Base-by-base conservation (phyloP, 2,797 vertebrate genomes). In the Myioborus miniatus region DNA sequence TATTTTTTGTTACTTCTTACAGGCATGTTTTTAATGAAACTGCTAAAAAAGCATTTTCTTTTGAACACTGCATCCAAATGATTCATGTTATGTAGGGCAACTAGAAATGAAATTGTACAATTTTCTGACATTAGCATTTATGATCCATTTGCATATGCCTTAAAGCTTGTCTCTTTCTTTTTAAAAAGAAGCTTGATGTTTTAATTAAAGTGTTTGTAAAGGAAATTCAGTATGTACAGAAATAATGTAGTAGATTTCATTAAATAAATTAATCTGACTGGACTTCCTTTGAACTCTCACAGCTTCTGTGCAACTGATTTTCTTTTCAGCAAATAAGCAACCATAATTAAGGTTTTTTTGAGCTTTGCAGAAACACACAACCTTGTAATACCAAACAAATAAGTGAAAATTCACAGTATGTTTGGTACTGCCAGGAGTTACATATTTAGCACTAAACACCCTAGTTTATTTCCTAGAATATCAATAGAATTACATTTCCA, bases 151-250 rank as follows among this genome's bases (percentile, higher is more conserved):
- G 37, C 78, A 85, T 64, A 93, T 87, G 32, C 34, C 70, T 93
- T 70, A 83, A 75, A 91, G 30, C 27, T 71, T 80, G 41, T 58
- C 36, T 82, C n/a, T 47, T 44, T 71, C 12, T 65, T 59, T 77
- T 59, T 15, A 30, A 77, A 74, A 60, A 50, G 58, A 75, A 84
- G 26, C 8, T 36, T 41, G 39, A 65, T 50, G 12, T 55, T 94
- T 94, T 76, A 89, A 93, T 44, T 75, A n/a, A 83, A 84, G 63
- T 37, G 23, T 82, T 89, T 89, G 32, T 64, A 59, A 95, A 89
- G 59, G 39, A 72, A 79, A 82, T 79, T 34, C 52, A 59, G 24
- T 62, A 79, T n/a, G 44, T 59, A 67, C 21, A 63, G 37, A 76
- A 76, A 83, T 69, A 79, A 83, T 90, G 72, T 50, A 70, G 58